Percentiles rank a stretch among this genome's conserved stretches.
Conservation (phyloP, 2,797 vertebrate genomes). For the Prionace glauca region DNA sequence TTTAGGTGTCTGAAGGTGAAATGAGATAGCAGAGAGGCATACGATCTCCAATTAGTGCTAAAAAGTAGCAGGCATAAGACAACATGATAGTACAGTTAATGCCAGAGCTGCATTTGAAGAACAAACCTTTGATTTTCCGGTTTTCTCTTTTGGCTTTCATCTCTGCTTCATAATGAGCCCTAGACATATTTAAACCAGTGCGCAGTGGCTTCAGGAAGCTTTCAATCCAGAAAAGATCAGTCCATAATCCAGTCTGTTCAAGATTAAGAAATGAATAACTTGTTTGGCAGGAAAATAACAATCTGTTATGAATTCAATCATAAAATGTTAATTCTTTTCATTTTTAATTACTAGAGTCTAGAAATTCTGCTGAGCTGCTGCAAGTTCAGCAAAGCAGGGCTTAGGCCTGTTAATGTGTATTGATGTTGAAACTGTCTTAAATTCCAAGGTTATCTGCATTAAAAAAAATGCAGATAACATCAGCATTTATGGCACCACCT, state of each 20-base stretch:
- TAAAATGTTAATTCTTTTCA: background rate
- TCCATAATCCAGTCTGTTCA: slow-evolving; percentile 68
- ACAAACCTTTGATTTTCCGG: slow-evolving; percentile 60
- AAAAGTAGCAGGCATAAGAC: background rate
- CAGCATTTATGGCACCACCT: background rate
- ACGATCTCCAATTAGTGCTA: slow-evolving; percentile 12
- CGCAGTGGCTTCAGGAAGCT: slow-evolving; percentile 74
- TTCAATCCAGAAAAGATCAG: slow-evolving; percentile 63
- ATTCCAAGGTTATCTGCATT: background rate
- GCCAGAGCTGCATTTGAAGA: background rate
- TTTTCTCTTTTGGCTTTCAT: slow-evolving; percentile 72
- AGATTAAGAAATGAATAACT: slow-evolving; percentile 43
- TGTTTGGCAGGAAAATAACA: background rate
- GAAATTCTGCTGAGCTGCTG: background rate
- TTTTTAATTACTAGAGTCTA: background rate
- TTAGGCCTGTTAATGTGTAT: background rate
- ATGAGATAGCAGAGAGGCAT: background rate
- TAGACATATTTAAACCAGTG: slow-evolving; percentile 78
- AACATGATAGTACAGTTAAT: background rate
- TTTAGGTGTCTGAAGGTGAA: background rate
- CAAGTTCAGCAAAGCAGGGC: background rate
- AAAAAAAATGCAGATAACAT: background rate
- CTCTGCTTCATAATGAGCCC: slow-evolving; percentile 74
- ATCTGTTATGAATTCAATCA: background rate
- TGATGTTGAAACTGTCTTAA: background rate